Base-by-base conservation (phyloP, 2,113 vertebrate species). In the Chionis minor region DNA sequence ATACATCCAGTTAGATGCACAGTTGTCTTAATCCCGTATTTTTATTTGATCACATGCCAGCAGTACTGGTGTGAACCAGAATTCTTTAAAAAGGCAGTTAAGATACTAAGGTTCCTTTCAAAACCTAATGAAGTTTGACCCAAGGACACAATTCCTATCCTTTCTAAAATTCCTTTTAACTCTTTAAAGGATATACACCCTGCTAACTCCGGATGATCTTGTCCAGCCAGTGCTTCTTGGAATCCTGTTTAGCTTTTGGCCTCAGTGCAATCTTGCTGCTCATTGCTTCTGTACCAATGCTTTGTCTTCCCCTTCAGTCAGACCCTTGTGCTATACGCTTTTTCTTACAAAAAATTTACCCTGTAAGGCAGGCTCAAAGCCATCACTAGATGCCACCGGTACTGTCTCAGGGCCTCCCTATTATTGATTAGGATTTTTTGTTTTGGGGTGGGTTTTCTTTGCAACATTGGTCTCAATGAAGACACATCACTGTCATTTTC, bases 221-320 rank as follows among this genome's bases (percentile, higher is more conserved):
- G 14, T 28, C 38, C 66, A 83, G 40, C 4, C 47, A 61, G 33
- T 32, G n/a, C 14, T 45, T 51, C 52, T 32, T 32, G 20, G 40
- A 66, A 23, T 24, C 19, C 49, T 73, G 17, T 38, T 55, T 32
- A 70, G 30, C 8, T 26, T 58, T 27, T 35, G 52, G 12, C n/a
- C 38, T 54, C 42, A 35, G 32, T 40, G 33, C 54, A 74, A 21
- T 63, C 52, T 24, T 63, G 56, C 71, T 63, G n/a, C 42, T 87
- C 4, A 0, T 7, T 66, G 15, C 44, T 85, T 21, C 44, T 21
- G 2, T 2, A 83, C 26, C 54, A 69, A 30, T 4, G 11, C 11
- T 79, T 45, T 72, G 9, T 44, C 17, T 61, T 44, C 63, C 40
- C 86, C 49, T 61, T 92, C 67, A 66, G 66, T 85, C 72, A 91